phyloP scores from a whole-genome alignment of 2,888 invertebrate species.

The Leptinotarsa rubiginosa region DNA sequence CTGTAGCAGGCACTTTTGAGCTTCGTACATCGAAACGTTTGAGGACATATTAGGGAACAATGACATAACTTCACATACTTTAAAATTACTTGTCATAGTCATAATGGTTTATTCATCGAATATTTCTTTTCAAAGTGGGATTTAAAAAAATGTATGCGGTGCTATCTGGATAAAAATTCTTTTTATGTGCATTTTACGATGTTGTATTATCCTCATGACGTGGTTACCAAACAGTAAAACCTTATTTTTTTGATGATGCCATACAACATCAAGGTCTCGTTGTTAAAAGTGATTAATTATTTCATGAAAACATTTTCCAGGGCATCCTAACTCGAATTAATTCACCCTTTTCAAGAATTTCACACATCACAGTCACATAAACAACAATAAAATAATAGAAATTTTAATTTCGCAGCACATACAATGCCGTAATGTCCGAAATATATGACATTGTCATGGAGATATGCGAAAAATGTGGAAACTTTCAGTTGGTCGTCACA shows the following conservation, averaged over 20 bases:
- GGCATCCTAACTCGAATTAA: constrained; percentile 8
- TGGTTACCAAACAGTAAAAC: background rate
- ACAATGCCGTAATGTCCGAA: constrained; percentile 6
- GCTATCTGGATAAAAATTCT: background rate
- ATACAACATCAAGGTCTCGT: constrained; percentile 11
- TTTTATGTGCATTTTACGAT: background rate
- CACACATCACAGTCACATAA: constrained; percentile 16
- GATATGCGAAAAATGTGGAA: background rate
- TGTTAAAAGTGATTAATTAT: constrained; percentile 19
- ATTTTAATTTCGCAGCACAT: background rate
- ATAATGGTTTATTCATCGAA: too few species aligned
- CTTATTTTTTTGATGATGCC: constrained; percentile 7
- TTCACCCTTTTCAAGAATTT: constrained; percentile 11
- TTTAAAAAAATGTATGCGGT: background rate
- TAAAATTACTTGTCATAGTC: too few species aligned
- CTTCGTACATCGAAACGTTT: too few species aligned
- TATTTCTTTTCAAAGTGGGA: too few species aligned
- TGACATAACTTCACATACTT: too few species aligned
- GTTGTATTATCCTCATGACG: background rate
- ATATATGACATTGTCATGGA: background rate
- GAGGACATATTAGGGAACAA: too few species aligned
- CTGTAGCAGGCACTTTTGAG: too few species aligned
- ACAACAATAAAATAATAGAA: constrained; percentile 15
- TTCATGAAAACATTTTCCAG: constrained; percentile 9
- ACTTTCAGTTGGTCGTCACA: too few species aligned